These are phyloP conservation scores for Anas platyrhynchos DNA, from an alignment of 2,113 vertebrate species.

Conservation along the genomic window DNA sequence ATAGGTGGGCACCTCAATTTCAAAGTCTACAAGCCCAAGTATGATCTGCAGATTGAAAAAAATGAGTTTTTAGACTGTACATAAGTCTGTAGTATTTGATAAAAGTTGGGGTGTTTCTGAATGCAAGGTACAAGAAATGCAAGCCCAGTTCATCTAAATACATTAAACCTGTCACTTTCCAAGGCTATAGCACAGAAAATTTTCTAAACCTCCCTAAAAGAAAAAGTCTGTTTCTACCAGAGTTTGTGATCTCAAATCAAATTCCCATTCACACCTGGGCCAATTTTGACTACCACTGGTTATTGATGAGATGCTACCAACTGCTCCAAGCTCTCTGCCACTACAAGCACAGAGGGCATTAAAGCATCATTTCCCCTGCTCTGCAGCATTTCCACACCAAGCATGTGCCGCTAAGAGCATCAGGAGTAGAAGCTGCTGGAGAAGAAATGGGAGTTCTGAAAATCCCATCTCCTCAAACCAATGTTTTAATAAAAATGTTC, in stretches of 20 bases:
- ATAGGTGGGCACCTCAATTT: not conserved
- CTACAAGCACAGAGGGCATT: rapidly evolving
- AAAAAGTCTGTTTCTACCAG: not conserved
- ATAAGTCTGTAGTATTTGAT: not conserved
- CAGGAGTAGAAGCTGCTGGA: not conserved
- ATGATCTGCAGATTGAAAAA: not conserved
- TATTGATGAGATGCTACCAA: not conserved
- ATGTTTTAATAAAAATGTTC: not conserved
- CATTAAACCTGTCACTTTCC: not conserved
- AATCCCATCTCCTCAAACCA: rapidly evolving
- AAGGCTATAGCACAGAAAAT: not conserved
- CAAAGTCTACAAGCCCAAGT: not conserved
- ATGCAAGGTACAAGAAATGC: not conserved
- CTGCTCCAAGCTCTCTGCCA: not conserved
- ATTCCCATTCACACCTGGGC: not conserved
- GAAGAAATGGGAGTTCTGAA: not conserved
- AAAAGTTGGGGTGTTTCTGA: not conserved
- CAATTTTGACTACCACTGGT: not conserved
- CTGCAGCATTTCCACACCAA: not conserved
- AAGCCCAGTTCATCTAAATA: not conserved
- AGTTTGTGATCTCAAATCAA: not conserved
- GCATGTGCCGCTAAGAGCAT: not conserved
- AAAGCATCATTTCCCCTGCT: not conserved
- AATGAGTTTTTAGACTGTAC: not conserved
- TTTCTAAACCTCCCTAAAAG: not conserved